A percentile compares a stretch with the other conserved stretches of the same genome.
phyloP scores from a whole-genome alignment of 2,888 invertebrate genomes.

The Andrena minutula region DNA sequence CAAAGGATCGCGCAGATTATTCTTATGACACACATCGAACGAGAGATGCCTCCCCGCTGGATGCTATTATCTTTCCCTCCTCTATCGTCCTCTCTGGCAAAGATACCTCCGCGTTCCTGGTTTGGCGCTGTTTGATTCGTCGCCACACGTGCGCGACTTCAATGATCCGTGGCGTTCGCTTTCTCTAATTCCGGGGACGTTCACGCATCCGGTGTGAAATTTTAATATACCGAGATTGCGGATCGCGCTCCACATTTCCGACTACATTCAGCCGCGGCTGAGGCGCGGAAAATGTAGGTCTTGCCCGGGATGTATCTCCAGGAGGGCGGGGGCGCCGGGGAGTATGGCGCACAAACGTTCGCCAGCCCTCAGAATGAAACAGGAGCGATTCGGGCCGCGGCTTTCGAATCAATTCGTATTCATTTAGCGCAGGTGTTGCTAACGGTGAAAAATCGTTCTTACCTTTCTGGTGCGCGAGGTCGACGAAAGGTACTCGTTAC shows the following conservation, averaged over 20 bases:
- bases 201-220: slow-evolving; percentile 46
- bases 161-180: slow-evolving; percentile 23
- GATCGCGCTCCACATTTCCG: slow-evolving; percentile 49
- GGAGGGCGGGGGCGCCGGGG: neutral
- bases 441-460: slow-evolving; percentile 78
- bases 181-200: slow-evolving; percentile 44
- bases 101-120: slow-evolving; percentile 1
- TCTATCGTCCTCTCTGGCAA: slow-evolving; percentile 4
- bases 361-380: slow-evolving; percentile 58
- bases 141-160: neutral
- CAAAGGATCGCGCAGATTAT: too few relatives aligned
- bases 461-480: slow-evolving; percentile 61
- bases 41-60: neutral
- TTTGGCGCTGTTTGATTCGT: slow-evolving; percentile 21
- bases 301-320: slow-evolving; percentile 21
- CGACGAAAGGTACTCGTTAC: slow-evolving; percentile 72
- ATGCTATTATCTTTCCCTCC: slow-evolving; percentile 2
- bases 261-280: slow-evolving; percentile 38
- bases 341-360: slow-evolving; percentile 49
- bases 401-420: slow-evolving; percentile 79
- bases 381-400: slow-evolving; percentile 64
- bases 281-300: slow-evolving; percentile 46
- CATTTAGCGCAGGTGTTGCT: slow-evolving; percentile 74
- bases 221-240: slow-evolving; percentile 56
- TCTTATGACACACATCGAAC: neutral